Percentiles rank a stretch among this genome's conserved stretches.
phyloP scores from a whole-genome alignment of 1,140 invertebrate species.

The Trichogramma pretiosum region DNA sequence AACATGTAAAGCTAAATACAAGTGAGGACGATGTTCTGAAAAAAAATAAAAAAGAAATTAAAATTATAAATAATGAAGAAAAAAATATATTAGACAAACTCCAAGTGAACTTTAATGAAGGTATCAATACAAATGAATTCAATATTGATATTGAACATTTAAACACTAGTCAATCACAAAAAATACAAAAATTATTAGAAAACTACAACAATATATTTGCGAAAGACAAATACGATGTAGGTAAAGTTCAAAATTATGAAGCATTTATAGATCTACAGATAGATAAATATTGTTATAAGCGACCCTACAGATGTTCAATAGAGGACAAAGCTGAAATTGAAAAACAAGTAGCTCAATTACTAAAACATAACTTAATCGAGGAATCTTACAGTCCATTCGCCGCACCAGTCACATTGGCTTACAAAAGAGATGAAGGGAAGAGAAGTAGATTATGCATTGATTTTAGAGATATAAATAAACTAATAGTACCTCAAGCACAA shows the following conservation, averaged over 20 bases:
- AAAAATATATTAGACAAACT: neutral
- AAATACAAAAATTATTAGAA: neutral
- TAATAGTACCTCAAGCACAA: neutral
- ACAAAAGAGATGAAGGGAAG: neutral
- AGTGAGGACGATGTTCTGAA: no score
- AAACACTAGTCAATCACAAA: neutral
- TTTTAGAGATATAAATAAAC: neutral
- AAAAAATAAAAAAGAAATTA: neutral
- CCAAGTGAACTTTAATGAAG: neutral
- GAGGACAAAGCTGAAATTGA: conserved; percentile 3
- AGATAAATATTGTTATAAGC: conserved; percentile 1
- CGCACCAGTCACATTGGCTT: neutral
- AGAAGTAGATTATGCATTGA: conserved; percentile 1
- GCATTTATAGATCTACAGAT: neutral
- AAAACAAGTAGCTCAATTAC: neutral
- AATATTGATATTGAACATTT: neutral
- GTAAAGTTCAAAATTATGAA: neutral
- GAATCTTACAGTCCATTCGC: conserved; percentile 3
- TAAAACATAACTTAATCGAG: neutral
- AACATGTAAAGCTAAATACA: no score
- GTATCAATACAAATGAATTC: neutral
- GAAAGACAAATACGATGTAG: neutral
- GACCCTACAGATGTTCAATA: conserved; percentile 1
- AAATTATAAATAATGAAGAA: neutral
- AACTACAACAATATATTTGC: neutral